phyloP scores from a whole-genome alignment of 2,113 vertebrate genomes.

The Tangachromis dhanisi region DNA sequence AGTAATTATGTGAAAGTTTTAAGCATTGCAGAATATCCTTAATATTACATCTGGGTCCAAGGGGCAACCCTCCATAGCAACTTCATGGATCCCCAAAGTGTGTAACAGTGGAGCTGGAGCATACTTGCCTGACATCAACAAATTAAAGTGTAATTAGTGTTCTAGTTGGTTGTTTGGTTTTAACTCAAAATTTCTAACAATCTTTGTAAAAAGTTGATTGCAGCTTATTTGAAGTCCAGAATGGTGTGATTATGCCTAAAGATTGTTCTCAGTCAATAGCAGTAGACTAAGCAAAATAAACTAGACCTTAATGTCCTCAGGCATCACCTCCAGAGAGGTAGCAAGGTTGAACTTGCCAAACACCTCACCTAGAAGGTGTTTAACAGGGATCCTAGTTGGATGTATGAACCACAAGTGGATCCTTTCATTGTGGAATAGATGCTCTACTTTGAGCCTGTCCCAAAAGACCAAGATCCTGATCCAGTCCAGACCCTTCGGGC shows the following conservation, averaged over 20 bases:
- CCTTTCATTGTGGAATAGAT: not conserved
- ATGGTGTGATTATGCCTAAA: not conserved
- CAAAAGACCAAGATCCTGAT: not conserved
- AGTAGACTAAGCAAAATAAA: not conserved
- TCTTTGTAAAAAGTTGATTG: not conserved
- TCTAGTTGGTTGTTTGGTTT: not conserved
- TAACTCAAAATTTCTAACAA: not conserved
- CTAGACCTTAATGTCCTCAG: not conserved
- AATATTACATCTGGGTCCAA: not conserved
- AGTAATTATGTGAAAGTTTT: not conserved
- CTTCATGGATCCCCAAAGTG: not conserved
- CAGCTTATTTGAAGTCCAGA: not conserved
- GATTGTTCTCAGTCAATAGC: not conserved
- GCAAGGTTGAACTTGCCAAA: not conserved
- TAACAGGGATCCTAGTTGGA: not conserved
- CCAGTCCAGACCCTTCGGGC: not conserved
- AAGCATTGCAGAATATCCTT: not conserved
- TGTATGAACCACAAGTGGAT: not conserved
- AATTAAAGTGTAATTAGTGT: not conserved
- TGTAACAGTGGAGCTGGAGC: not conserved
- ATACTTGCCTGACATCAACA: not conserved
- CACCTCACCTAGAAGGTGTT: not conserved
- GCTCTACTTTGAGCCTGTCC: not conserved
- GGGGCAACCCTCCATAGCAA: not conserved
- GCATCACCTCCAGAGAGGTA: not conserved